A percentile compares a stretch with the other conserved stretches of the same genome.
Conservation (phyloP, 1,140 invertebrate species). For the Drosophila athabasca region DNA sequence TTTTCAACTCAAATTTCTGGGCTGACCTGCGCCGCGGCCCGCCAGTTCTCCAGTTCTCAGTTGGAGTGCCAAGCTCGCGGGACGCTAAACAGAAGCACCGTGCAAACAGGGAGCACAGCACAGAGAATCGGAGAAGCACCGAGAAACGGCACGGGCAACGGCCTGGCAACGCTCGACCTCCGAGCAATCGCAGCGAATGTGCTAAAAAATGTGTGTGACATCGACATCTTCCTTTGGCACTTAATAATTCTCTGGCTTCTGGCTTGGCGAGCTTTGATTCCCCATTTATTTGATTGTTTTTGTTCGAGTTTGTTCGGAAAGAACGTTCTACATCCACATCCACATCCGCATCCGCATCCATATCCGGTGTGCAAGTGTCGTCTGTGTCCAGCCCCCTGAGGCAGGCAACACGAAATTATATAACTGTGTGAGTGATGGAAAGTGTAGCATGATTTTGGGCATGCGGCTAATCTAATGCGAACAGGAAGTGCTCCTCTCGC, state of each 20-base stretch:
- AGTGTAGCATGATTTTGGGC: slow-evolving; percentile 70
- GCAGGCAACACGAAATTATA: slow-evolving; percentile 71
- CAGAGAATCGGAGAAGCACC: neutral
- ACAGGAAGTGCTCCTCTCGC: slow-evolving; percentile 42
- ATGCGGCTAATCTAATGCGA: slow-evolving; percentile 57
- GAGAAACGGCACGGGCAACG: slow-evolving; percentile 46
- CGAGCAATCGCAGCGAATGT: slow-evolving; percentile 48
- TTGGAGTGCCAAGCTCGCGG: slow-evolving; percentile 74
- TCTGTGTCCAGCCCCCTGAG: slow-evolving; percentile 24
- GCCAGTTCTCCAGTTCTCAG: slow-evolving; percentile 58
- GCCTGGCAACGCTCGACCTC: slow-evolving; percentile 64
- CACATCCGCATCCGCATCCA: too few relatives aligned
- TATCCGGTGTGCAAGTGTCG: neutral
- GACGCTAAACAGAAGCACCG: slow-evolving; percentile 30
- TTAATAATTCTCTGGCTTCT: neutral
- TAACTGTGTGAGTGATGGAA: slow-evolving; percentile 51
- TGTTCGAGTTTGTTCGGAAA: slow-evolving; percentile 7
- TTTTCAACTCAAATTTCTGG: slow-evolving; percentile 36
- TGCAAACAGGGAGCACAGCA: neutral
- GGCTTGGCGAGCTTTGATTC: neutral
- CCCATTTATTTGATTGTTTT: slow-evolving; percentile 6
- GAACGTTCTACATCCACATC: neutral
- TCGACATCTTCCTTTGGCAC: neutral
- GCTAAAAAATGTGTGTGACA: slow-evolving; percentile 44
- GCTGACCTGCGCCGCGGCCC: slow-evolving; percentile 25